Evolutionary conservation across 1,140 invertebrate species (phyloP).

Genomic region (Ylistrum balloti): DNA sequence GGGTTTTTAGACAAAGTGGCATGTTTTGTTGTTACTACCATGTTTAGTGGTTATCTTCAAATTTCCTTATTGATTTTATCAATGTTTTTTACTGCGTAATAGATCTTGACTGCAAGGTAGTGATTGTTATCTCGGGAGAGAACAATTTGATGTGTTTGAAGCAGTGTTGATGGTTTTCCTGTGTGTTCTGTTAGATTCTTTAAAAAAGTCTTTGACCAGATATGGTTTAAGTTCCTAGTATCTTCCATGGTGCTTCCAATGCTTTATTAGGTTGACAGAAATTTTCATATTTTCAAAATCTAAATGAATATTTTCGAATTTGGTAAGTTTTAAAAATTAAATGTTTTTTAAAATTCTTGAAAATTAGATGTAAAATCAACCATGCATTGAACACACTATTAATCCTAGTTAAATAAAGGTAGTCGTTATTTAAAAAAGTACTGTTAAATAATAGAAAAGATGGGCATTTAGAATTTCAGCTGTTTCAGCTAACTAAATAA

Average conservation of each 20-base stretch:
- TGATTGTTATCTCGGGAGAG: background rate
- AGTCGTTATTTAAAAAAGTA: too few species aligned
- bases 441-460: background rate
- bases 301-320: too few species aligned
- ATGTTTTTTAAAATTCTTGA: too few species aligned
- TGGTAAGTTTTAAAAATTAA: too few species aligned
- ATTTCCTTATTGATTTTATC: conserved; percentile 22
- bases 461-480: background rate
- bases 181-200: background rate
- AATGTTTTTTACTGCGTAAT: background rate
- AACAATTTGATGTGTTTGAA: background rate
- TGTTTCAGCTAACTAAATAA: background rate
- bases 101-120: conserved; percentile 9
- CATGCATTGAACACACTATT: too few species aligned
- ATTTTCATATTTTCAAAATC: too few species aligned
- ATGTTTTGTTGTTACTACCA: conserved; percentile 1
- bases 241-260: too few species aligned
- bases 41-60: conserved; percentile 6
- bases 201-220: background rate
- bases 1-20: conserved; percentile 6
- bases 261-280: too few species aligned
- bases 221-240: too few species aligned
- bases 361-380: too few species aligned
- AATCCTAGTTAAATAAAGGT: too few species aligned
- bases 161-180: background rate